A percentile compares a stretch with the other conserved stretches of the same genome.
phyloP scores from a whole-genome alignment of 2,113 vertebrate species.

The Vireo altiloquus region DNA sequence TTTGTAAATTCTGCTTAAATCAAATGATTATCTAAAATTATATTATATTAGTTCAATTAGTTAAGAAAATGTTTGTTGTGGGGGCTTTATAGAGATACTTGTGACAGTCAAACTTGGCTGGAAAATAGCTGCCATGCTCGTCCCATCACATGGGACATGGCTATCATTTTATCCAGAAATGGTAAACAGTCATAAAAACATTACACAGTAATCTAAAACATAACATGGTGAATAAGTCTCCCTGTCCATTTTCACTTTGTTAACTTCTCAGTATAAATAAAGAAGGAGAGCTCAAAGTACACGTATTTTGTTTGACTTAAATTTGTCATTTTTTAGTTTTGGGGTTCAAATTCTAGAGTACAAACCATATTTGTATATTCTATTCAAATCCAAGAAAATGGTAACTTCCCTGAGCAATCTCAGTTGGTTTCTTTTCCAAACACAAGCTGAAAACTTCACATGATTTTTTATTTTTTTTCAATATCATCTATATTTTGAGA shows the following conservation, averaged over 20 bases:
- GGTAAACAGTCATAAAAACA: not conserved
- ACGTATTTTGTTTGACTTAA: not conserved
- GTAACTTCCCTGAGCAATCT: not conserved
- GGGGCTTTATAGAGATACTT: not conserved
- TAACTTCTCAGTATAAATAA: not conserved
- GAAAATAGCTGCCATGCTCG: not conserved
- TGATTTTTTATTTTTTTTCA: not conserved
- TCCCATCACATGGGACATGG: not conserved
- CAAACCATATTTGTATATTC: not conserved
- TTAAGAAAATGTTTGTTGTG: not conserved
- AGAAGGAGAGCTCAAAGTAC: not conserved
- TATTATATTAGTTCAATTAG: not conserved
- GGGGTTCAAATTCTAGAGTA: not conserved
- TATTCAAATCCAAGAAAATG: not conserved
- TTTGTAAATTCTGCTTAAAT: not conserved
- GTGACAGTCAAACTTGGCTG: not conserved
- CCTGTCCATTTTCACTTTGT: not conserved
- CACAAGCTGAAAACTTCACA: not conserved
- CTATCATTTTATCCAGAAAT: not conserved
- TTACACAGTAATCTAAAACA: not conserved
- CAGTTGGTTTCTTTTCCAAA: not conserved
- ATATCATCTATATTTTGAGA: not conserved
- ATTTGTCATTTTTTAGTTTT: not conserved
- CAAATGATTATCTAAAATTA: not conserved
- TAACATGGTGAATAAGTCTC: accelerated